phyloP scores from a whole-genome alignment of 2,888 invertebrate species.

The Galerucella pusilla region DNA sequence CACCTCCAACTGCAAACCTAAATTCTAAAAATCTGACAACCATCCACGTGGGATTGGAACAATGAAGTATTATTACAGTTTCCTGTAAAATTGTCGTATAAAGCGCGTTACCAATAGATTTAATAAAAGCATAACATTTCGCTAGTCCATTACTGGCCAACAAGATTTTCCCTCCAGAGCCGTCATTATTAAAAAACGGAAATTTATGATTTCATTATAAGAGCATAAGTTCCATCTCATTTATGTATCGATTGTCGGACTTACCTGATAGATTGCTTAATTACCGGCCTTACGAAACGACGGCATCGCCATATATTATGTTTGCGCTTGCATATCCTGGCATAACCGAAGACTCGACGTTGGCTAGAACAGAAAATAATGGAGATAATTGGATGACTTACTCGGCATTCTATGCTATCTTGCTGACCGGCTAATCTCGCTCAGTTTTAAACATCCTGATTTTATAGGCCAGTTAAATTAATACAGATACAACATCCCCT shows the following conservation, averaged over 20 bases:
- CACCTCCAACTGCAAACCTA: too few species aligned
- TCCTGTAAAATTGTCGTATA: too few species aligned
- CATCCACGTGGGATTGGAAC: too few species aligned
- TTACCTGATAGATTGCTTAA: slow-evolving; percentile 63
- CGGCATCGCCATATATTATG: slow-evolving; percentile 61
- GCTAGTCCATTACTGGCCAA: slow-evolving; percentile 18
- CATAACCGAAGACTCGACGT: slow-evolving; percentile 39
- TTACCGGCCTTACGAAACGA: slow-evolving; percentile 59
- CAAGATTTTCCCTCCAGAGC: slow-evolving; percentile 23
- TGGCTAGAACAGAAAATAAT: slow-evolving; percentile 61
- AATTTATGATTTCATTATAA: slow-evolving; percentile 45
- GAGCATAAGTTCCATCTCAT: slow-evolving; percentile 48
- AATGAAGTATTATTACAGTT: too few species aligned
- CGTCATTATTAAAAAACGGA: slow-evolving; percentile 37
- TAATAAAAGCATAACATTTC: neutral
- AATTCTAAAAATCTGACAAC: too few species aligned
- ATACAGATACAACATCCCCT: neutral
- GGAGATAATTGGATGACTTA: slow-evolving; percentile 62
- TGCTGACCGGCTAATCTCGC: slow-evolving; percentile 43
- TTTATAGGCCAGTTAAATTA: slow-evolving; percentile 6
- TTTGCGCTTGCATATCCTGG: slow-evolving; percentile 40
- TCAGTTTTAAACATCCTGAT: slow-evolving; percentile 43
- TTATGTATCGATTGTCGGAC: slow-evolving; percentile 52
- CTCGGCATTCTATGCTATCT: slow-evolving; percentile 49
- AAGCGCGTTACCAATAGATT: neutral